Evolutionary conservation across 2,113 vertebrate genomes (phyloP).

Genomic region (Marmota monax): DNA sequence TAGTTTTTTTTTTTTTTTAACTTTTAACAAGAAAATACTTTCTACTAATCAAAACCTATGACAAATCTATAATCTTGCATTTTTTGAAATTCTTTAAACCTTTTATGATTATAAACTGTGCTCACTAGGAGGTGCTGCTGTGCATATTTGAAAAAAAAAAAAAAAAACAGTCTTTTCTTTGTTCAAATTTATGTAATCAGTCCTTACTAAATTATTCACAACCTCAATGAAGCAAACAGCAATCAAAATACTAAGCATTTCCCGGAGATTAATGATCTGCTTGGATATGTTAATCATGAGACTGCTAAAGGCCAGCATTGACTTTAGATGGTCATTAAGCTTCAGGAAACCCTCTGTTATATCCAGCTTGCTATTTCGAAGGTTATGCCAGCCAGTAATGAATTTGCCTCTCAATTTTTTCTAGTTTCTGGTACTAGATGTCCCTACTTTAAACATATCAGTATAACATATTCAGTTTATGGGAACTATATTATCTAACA

Average conservation of each 20-base stretch:
- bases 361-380: not conserved
- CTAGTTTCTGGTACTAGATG: not conserved
- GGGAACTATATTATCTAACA: not conserved
- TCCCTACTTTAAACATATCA: not conserved
- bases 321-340: constrained; percentile 34
- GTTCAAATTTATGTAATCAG: constrained; percentile 63
- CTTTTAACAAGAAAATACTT: constrained; percentile 9
- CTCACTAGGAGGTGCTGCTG: constrained; percentile 60
- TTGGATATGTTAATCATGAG: constrained; percentile 70
- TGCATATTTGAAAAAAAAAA: constrained; percentile 46
- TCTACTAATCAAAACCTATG: constrained; percentile 51
- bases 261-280: constrained; percentile 59
- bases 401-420: constrained; percentile 24
- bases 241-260: constrained; percentile 64
- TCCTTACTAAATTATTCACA: constrained; percentile 72
- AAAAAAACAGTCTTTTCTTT: constrained; percentile 55
- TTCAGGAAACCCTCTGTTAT: not conserved
- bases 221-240: constrained; percentile 65
- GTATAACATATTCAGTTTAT: not conserved
- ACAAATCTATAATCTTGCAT: constrained; percentile 4
- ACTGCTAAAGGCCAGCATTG: constrained; percentile 19
- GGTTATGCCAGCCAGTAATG: not conserved
- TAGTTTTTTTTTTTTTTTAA: not conserved
- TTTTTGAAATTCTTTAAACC: not conserved
- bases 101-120: constrained; percentile 6